Base-by-base conservation (phyloP, 2,113 vertebrate species). In the Lycocorax pyrrhopterus region DNA sequence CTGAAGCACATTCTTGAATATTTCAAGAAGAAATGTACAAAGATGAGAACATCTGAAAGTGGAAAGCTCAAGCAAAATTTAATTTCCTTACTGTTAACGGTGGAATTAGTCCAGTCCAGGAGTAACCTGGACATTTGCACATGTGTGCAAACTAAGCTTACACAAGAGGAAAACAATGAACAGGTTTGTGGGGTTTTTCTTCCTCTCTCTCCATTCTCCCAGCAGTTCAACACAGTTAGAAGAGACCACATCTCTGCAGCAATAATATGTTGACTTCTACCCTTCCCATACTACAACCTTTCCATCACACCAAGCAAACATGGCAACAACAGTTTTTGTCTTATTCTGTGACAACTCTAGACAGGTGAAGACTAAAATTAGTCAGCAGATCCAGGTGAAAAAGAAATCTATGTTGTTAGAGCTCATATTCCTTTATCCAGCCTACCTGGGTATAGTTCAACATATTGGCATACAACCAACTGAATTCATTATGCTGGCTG, bases 1-100 rank as follows among this genome's bases (percentile, higher is more conserved):
- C 30, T 64, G 44, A 59, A 84, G 52, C 43, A 51, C 19, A 17
- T 35, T 74, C 33, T 47, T 75, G 69, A 91, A 51, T 94, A 84
- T 87, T 94, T 91, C 47, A 89, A 55, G 56, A 88, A 90, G 55
- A 84, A 89, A 63, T 25, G 16, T 60, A 32, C 23, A 15, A 87
- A 92, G 41, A 87, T 68, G 30, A 75, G 18, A 94, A 67, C 13
- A 49, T 37, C 44, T 64, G 80, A 78, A 89, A 87, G n/a, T 41
- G 41, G 30, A 89, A 92, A 95, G 32, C 56, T 78, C 53, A 60
- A 71, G 43, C 35, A 67, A 43, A 82, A 66, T n/a, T 79, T 66
- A 11, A 72, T 67, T 84, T 78, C 41, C 49, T 35, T 56, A 21
- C 26, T 33, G 52, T 33, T 41, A 66, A 7, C 33, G 25, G 23